Evolutionary conservation across 2,113 vertebrate species (phyloP).

Genomic region (Bubo blakistoni): DNA sequence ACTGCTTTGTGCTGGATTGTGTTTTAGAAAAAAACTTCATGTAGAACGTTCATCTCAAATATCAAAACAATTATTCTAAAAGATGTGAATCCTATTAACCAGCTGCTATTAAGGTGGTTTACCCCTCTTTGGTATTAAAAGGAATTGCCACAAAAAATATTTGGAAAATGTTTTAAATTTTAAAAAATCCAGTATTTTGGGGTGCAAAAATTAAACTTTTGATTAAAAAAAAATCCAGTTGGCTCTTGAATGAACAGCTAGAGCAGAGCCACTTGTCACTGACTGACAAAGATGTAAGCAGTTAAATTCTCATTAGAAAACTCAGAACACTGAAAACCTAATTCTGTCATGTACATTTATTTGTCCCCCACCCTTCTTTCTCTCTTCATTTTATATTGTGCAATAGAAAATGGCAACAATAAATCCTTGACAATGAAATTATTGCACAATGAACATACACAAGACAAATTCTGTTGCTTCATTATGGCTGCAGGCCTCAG

Average conservation of each 20-base stretch:
- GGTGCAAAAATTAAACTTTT: background rate
- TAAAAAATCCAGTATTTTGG: background rate
- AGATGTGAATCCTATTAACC: background rate
- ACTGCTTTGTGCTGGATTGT: background rate
- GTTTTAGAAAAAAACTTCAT: background rate
- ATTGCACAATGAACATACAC: conserved; percentile 22
- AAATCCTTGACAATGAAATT: conserved; percentile 9
- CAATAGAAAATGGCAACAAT: conserved; percentile 34
- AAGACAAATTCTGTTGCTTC: conserved; percentile 19
- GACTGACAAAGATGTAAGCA: background rate
- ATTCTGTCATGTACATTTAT: background rate
- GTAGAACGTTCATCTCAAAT: accelerated
- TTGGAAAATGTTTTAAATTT: background rate
- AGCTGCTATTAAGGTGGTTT: background rate
- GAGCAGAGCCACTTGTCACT: background rate
- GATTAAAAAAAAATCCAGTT: background rate
- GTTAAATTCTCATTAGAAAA: background rate
- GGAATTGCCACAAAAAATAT: background rate
- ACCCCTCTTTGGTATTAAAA: background rate
- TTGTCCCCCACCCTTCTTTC: background rate
- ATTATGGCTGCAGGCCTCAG: background rate
- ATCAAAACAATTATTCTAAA: background rate
- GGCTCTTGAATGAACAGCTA: background rate
- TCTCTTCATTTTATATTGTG: background rate
- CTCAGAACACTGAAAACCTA: background rate